A percentile compares a stretch with the other conserved stretches of the same genome.
Conservation (phyloP, 2,888 invertebrate genomes). For the Drosophila buzzatii region DNA sequence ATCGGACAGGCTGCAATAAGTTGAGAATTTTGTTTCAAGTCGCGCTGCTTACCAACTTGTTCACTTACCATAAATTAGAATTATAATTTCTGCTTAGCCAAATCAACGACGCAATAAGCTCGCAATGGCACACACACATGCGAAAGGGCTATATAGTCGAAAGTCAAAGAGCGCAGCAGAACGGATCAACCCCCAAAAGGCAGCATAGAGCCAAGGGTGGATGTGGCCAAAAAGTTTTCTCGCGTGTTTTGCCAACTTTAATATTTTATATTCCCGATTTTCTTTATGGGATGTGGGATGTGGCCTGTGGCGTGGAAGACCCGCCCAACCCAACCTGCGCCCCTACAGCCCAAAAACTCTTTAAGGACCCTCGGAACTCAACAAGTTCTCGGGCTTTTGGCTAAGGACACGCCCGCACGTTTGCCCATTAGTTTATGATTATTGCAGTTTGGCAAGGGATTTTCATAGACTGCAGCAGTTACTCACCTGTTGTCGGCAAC, state of each 20-base stretch:
- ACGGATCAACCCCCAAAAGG: constrained; percentile 61
- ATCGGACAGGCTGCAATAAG: constrained; percentile 33
- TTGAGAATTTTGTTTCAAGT: not conserved
- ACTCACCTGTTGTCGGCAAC: constrained; percentile 81
- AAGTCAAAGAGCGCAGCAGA: constrained; percentile 26
- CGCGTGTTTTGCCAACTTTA: constrained; percentile 75
- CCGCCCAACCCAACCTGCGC: not conserved
- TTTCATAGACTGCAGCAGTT: not conserved
- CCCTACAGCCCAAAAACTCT: not conserved
- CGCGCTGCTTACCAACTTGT: constrained; percentile 37
- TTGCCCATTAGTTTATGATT: constrained; percentile 72
- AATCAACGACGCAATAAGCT: constrained; percentile 77
- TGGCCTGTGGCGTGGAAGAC: not conserved
- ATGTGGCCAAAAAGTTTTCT: constrained; percentile 68
- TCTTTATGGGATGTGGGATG: constrained; percentile 54
- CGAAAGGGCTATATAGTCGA: constrained; percentile 63
- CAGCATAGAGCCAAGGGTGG: constrained; percentile 42
- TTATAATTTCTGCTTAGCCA: constrained; percentile 74
- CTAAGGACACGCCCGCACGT: constrained; percentile 63
- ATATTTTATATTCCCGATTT: constrained; percentile 74
- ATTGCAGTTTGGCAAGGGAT: constrained; percentile 49
- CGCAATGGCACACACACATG: constrained; percentile 67
- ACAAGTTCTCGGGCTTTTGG: constrained; percentile 58
- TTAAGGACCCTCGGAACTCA: constrained; percentile 51
- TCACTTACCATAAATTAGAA: constrained; percentile 72